Base-by-base conservation (phyloP, 2,888 invertebrate genomes). In the Drosophila lutescens region DNA sequence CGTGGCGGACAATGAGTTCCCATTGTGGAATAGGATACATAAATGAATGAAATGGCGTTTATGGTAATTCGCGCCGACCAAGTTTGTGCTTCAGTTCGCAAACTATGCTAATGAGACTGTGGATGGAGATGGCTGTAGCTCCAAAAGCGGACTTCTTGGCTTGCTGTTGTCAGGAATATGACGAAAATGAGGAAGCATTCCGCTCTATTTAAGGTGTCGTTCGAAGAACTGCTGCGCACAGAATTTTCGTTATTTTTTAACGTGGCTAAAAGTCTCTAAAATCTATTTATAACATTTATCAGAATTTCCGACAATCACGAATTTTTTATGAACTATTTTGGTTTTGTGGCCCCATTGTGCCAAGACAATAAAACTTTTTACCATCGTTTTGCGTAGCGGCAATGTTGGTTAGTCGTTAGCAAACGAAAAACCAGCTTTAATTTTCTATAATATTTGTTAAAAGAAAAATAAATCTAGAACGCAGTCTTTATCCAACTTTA, bases 41-140 rank as follows among this genome's bases (percentile, higher is more conserved):
- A 84, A 85, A 75, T 85, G 87, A 85, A 85, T 85, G 85, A 89
- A 89, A 76, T 81, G 75, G 74, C 77, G 73, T 57, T 78, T 74
- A 81, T 77, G 89, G 89, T 72, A 74, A 79, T 70, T 66, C 77
- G 47, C 44, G 63, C 60, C 67, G 23, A 20, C 66, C 74, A 77
- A 81, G 82, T 79, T 79, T 54, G 62, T 68, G 59, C 73, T 63
- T 47, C 58, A 59, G 67, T 76, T 79, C 50, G 63, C 76, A 54
- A 79, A 83, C 80, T 79, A 83, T 82, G 88, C 72, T 88, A 82
- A 83, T 77, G 56, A 46, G 44, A 34, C 54, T 26, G 67, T 46
- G 46, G 68, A 51, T 30, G 38, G 9, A 40, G 68, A 51, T 30
- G 38, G 9, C 44, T 44, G 8, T 9, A 12, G 58, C 40, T 50